A percentile compares a stretch with the other conserved stretches of the same genome.
Evolutionary conservation across 2,888 invertebrate species (phyloP).

Genomic region (Drosophila neonasuta): DNA sequence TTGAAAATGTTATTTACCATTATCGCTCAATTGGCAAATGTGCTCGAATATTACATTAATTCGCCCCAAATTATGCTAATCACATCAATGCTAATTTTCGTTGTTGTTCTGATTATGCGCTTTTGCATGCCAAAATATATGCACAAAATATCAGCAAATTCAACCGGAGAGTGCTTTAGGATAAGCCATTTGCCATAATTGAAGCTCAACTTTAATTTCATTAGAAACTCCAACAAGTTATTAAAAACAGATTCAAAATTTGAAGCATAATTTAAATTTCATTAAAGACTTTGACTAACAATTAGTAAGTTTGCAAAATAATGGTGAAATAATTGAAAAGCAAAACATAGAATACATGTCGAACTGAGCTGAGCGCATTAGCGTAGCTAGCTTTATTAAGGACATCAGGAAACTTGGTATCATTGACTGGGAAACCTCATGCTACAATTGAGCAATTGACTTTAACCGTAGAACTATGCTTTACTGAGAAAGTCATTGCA

Average conservation of each 20-base stretch:
- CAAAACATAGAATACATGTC: too few species aligned
- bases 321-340: too few species aligned
- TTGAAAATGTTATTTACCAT: constrained; percentile 34
- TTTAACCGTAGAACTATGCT: constrained; percentile 4
- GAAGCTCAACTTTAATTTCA: too few species aligned
- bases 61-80: constrained; percentile 48
- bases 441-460: not conserved
- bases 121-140: constrained; percentile 10
- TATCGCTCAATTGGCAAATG: constrained; percentile 50
- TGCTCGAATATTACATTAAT: constrained; percentile 41
- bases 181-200: not conserved
- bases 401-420: constrained; percentile 17
- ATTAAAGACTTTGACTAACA: too few species aligned
- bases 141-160: not conserved
- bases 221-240: too few species aligned
- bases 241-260: too few species aligned
- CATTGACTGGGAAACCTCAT: not conserved
- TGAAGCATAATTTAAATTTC: too few species aligned
- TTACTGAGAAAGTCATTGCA: constrained; percentile 23
- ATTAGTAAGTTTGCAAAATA: too few species aligned
- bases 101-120: constrained; percentile 15
- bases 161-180: not conserved
- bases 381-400: constrained; percentile 35
- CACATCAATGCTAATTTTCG: constrained; percentile 37
- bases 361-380: constrained; percentile 6